Conservation (phyloP, 2,797 vertebrate species). For the Liasis olivaceus region DNA sequence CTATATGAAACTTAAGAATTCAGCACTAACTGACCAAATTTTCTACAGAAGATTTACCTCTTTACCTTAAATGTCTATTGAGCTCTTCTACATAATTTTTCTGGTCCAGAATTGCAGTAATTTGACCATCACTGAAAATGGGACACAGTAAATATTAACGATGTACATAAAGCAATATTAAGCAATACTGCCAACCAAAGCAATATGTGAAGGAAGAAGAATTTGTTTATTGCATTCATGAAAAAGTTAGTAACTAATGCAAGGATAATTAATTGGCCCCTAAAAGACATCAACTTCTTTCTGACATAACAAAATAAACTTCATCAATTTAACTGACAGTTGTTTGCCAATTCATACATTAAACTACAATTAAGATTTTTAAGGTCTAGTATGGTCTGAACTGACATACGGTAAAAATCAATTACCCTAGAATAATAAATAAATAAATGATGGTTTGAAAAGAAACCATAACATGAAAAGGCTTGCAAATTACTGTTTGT, state of each 20-base stretch:
- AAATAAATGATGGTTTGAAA: not conserved
- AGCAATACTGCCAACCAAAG: not conserved
- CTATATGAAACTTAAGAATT: not conserved
- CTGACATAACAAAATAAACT: not conserved
- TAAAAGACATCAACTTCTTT: not conserved
- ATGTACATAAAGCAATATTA: not conserved
- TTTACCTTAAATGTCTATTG: constrained; percentile 96
- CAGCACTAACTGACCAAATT: not conserved
- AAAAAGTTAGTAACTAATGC: not conserved
- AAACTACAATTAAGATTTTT: not conserved
- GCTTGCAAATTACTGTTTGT: not conserved
- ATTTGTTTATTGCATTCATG: not conserved
- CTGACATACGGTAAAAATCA: not conserved
- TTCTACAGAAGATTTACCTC: not conserved
- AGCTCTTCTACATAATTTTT: constrained; percentile 99
- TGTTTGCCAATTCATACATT: not conserved
- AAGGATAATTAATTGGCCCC: not conserved
- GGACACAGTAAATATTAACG: not conserved
- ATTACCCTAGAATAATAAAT: not conserved
- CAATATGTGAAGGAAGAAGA: not conserved
- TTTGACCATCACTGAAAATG: constrained; percentile 88
- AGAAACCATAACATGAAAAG: not conserved
- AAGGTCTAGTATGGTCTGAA: not conserved
- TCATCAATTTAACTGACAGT: not conserved
- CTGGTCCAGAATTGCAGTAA: constrained; percentile 98